phyloP scores from a whole-genome alignment of 2,888 invertebrate genomes.

The Lasioglossum vierecki region DNA sequence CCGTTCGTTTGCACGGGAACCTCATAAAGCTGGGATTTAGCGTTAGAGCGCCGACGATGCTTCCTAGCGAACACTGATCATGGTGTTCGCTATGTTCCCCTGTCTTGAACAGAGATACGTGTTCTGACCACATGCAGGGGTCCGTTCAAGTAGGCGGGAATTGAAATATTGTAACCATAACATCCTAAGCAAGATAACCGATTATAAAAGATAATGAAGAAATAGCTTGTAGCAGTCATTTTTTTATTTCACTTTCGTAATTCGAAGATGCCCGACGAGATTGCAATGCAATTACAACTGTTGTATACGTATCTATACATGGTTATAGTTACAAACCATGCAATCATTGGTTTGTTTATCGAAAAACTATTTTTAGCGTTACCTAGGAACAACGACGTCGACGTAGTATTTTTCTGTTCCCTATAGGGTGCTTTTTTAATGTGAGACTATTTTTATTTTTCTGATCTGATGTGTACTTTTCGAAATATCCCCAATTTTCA shows the following conservation, averaged over 20 bases:
- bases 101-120: conserved; percentile 35
- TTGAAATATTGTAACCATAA: conserved; percentile 56
- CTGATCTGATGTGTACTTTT: too few species aligned
- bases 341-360: too few species aligned
- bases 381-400: too few species aligned
- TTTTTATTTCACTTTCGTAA: not conserved
- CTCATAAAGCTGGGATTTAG: conserved; percentile 56
- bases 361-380: too few species aligned
- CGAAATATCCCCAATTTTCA: too few species aligned
- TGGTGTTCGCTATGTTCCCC: conserved; percentile 39
- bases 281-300: not conserved
- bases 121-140: conserved; percentile 58
- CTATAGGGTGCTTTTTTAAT: too few species aligned
- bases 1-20: conserved; percentile 37
- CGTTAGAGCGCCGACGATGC: conserved; percentile 50
- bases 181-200: conserved; percentile 46
- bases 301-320: not conserved
- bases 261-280: not conserved
- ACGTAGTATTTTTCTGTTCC: too few species aligned
- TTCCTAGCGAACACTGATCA: conserved; percentile 27
- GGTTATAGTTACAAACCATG: not conserved
- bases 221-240: not conserved
- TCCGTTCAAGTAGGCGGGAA: conserved; percentile 47
- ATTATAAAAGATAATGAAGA: conserved; percentile 38
- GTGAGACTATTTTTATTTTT: too few species aligned